Evolutionary conservation across 2,797 vertebrate genomes (phyloP).

Genomic region (Gobionotothen gibberifrons): DNA sequence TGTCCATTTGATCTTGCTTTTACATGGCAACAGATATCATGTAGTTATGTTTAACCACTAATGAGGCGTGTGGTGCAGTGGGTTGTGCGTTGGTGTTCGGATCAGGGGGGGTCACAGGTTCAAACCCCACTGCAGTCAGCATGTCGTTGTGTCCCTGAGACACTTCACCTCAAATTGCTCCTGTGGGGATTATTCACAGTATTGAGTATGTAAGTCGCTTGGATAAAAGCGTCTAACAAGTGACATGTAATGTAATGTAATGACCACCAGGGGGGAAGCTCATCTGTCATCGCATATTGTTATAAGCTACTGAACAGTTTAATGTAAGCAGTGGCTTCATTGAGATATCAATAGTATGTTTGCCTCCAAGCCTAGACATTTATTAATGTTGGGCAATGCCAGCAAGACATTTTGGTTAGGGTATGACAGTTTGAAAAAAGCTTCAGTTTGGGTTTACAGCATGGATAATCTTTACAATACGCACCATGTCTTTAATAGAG

Average conservation of each 20-base stretch:
- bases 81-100: no score
- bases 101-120: no score
- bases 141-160: no score
- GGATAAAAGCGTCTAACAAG: no score
- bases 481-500: neutral
- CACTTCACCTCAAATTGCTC: no score
- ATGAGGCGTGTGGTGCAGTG: no score
- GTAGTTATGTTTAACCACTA: neutral
- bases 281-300: neutral
- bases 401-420: neutral
- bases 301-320: neutral
- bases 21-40: neutral
- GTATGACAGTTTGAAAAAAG: constrained; percentile 4
- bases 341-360: neutral
- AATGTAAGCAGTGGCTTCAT: neutral
- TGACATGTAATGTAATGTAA: no score
- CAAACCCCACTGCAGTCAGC: no score
- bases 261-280: neutral
- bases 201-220: no score
- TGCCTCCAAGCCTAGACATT: neutral
- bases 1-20: neutral
- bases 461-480: constrained; percentile 29
- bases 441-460: constrained; percentile 15
- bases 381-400: neutral
- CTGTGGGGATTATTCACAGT: no score